Percentiles rank a stretch among this genome's conserved stretches.
phyloP scores from a whole-genome alignment of 1,140 invertebrate genomes.

The Plutomurus gul region DNA sequence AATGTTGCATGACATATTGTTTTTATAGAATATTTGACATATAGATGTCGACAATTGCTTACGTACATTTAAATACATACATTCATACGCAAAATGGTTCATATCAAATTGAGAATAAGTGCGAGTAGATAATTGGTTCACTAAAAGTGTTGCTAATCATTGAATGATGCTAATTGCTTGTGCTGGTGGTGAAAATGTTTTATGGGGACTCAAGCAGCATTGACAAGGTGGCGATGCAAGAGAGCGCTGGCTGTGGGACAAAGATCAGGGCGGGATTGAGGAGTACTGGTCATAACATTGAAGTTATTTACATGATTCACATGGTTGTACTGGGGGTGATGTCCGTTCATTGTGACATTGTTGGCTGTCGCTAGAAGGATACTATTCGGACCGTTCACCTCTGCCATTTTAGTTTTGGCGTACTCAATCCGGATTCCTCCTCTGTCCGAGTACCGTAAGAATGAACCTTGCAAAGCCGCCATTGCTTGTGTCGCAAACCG shows the following conservation, averaged over 20 bases:
- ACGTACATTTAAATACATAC: neutral
- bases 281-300: slow-evolving; percentile 48
- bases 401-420: slow-evolving; percentile 96
- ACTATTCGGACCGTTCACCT: slow-evolving; percentile 58
- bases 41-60: neutral
- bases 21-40: too few species aligned
- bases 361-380: slow-evolving; percentile 49
- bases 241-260: slow-evolving; percentile 38
- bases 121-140: neutral
- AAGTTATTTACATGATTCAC: slow-evolving; percentile 53
- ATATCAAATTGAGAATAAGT: neutral
- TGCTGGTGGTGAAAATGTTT: slow-evolving; percentile 10
- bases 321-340: slow-evolving; percentile 52
- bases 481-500: slow-evolving; percentile 86
- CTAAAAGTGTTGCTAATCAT: slow-evolving; percentile 4
- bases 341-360: slow-evolving; percentile 51
- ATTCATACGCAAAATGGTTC: neutral
- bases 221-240: slow-evolving; percentile 50
- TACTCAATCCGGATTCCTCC: slow-evolving; percentile 97
- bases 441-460: slow-evolving; percentile 90
- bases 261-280: slow-evolving; percentile 40
- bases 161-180: neutral
- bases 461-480: slow-evolving; percentile 88
- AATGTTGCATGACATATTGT: too few species aligned
- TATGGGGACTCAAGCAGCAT: slow-evolving; percentile 45